Base-by-base conservation (phyloP, 2,113 vertebrate species). In the Eidolon helvum region DNA sequence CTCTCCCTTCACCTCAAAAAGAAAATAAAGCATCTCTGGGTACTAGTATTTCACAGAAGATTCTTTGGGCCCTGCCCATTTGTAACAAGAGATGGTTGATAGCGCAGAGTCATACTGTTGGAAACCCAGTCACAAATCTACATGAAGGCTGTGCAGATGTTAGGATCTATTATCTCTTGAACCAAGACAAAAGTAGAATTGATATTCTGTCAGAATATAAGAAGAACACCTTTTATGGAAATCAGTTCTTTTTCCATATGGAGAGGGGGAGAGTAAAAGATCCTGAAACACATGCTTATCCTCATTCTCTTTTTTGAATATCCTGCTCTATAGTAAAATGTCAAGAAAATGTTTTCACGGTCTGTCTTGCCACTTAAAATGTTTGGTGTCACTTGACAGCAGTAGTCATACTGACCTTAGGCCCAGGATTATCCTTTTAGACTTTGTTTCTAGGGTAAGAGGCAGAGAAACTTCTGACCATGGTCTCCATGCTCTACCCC, bases 211-310 rank as follows among this genome's bases (percentile, higher is more conserved):
- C 85, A 90, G 61, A 83, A 90, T 90, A 92, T 83, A 55, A 72
- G 72, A 88, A 33, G 68, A 71, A 66, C 69, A 94, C 94, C 86
- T 96, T 96, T 92, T 72, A 92, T 92, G 85, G 88, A 96, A 94
- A 96, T 87, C 45, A 55, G 86, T 87, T 83, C n/a, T 92, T 61
- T 94, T 92, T 90, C 94, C 92, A 92, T 96, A 61, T 87, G 85
- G 84, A 90, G 87, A 94, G 75, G 50, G 75, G 38, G 85, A 74
- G 53, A 90, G 40, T 24, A 10, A 87, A 92, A 26, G 45, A 83
- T 86, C 48, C 38, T 90, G 80, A 74, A 92, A 90, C 84, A 94
- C 61, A 87, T 72, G 88, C 30, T 92, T 53, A 65, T 82, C 66
- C 77, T 93, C 48, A 33, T 69, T 88, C 57, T 79, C 59, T 88